Base-by-base conservation (phyloP, 1,140 invertebrate species). In the Atta cephalotes region DNA sequence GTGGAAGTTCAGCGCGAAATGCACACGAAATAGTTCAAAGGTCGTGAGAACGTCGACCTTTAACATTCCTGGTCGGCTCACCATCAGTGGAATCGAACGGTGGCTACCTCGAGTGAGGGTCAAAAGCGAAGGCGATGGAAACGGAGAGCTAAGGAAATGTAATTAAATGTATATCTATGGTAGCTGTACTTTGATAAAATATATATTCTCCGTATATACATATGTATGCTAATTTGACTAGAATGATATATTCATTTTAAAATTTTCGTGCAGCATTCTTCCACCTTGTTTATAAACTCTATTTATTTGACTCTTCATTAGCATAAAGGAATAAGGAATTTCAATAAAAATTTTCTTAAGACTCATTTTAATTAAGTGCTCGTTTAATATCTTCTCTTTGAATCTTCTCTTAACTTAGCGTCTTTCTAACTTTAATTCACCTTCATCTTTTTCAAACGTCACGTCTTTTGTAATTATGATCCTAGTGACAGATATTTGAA, bases 21-120 rank as follows among this genome's bases (percentile, higher is more conserved):
- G 63, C 63, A 91, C 87, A 88, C 87, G 89, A 91, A 90, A 91
- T 87, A 86, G 87, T 89, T 91, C 87, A 91, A 91, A 91, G 90
- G 89, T 91, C 89, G 89, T 76, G 89, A 85, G 89, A 91, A 81
- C 87, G 39, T 91, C 82, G 90, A 91, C 90, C 90, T 91, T 91
- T 87, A 86, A 85, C 89, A 91, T 90, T 87, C 87, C 89, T 74
- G 63, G 74, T 72, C 58, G 82, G 86, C 58, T 88, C 80, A 80
- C 82, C 87, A 87, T 88, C 89, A 88, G 72, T 72, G 56, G 74
- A 90, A 91, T 91, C 89, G 89, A 90, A 91, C 87, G 80, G 86
- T 88, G 65, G 80, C 85, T 90, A 78, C 80, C 56, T 65, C 65
- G 87, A 78, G 85, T 35, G 51, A 63, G 81, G 82, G 74, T 90